These are phyloP conservation scores for Onchidella celtica DNA, from an alignment of 2,888 invertebrate species.

Conservation along the genomic window DNA sequence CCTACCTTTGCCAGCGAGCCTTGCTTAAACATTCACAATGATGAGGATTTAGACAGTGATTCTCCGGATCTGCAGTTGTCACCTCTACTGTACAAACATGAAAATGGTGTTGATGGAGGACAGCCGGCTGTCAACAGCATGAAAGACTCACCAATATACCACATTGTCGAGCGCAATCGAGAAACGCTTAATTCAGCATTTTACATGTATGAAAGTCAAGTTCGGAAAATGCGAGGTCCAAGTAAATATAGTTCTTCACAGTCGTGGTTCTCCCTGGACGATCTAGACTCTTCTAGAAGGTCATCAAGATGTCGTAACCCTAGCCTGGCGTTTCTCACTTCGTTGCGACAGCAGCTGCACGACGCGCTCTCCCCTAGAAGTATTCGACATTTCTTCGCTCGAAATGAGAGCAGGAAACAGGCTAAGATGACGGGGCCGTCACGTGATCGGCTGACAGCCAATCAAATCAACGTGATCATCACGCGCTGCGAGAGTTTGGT, in stretches of 20 bases:
- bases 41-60: constrained; percentile 3
- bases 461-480: constrained; percentile 48
- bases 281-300: constrained; percentile 4
- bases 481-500: constrained; percentile 48
- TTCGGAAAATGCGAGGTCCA: constrained; percentile 1
- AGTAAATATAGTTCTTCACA: constrained; percentile 12
- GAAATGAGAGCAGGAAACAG: neutral
- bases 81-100: neutral
- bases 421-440: neutral
- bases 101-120: neutral
- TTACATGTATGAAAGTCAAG: neutral
- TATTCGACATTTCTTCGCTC: constrained; percentile 33
- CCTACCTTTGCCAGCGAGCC: constrained; percentile 41
- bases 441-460: constrained; percentile 35
- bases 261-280: constrained; percentile 47
- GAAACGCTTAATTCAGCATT: constrained; percentile 18
- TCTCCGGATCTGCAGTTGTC: neutral
- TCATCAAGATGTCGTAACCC: neutral
- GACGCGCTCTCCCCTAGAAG: constrained; percentile 37
- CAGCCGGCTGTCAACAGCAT: neutral
- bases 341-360: constrained; percentile 34
- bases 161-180: constrained; percentile 5
- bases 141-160: neutral
- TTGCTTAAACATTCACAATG: constrained; percentile 17
- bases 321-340: constrained; percentile 20